Conservation (phyloP, 2,888 invertebrate species). For the Bimastos eiseni region DNA sequence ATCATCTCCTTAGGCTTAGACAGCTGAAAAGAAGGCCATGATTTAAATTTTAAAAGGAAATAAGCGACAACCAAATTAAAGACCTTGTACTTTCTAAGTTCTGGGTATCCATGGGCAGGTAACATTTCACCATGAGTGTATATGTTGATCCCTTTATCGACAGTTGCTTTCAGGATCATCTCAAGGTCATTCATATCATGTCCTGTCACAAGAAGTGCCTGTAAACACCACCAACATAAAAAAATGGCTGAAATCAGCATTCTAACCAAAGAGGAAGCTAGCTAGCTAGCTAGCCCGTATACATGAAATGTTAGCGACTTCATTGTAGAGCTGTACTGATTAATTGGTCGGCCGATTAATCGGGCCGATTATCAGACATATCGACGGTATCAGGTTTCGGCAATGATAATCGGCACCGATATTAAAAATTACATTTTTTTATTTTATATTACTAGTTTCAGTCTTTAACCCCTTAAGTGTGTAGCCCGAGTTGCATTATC, state of each 20-base stretch:
- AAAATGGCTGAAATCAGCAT: not conserved
- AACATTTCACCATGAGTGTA: constrained; percentile 53
- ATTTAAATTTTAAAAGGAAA: constrained; percentile 8
- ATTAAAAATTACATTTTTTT: no score
- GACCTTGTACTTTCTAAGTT: constrained; percentile 47
- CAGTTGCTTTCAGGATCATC: constrained; percentile 44
- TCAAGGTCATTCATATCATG: constrained; percentile 49
- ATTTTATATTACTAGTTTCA: no score
- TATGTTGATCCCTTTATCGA: constrained; percentile 47
- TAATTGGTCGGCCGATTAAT: no score
- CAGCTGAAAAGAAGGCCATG: not conserved
- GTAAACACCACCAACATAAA: constrained; percentile 28
- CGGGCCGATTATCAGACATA: no score
- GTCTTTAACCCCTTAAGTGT: no score
- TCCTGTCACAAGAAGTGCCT: constrained; percentile 49
- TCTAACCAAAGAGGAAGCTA: no score
- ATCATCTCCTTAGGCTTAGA: not conserved
- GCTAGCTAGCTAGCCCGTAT: no score
- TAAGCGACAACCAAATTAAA: not conserved
- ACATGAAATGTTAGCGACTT: no score
- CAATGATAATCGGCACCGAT: no score
- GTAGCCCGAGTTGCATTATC: no score
- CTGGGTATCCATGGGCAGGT: constrained; percentile 50
- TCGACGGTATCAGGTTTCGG: no score
- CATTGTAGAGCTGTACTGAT: no score